These are phyloP conservation scores for Ianthella basta DNA, from an alignment of 37 sponge, comb jelly and placozoan genomes.

Conservation along the genomic window DNA sequence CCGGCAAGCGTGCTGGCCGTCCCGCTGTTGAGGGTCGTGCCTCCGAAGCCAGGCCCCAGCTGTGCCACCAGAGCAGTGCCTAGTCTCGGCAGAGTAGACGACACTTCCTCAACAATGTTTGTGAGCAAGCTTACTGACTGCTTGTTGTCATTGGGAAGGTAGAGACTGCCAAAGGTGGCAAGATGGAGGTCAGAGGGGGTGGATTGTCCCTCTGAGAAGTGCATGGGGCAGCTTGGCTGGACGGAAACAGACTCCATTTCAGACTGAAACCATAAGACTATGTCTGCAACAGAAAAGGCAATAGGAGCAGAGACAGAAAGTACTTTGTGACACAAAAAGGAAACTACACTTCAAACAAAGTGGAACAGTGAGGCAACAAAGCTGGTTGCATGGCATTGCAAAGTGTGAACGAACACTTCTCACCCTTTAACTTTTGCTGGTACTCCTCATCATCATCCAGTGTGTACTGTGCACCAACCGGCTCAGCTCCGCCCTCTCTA, in stretches of 20 bases:
- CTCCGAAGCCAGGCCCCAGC: conserved; percentile 1
- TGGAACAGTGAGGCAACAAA: too few relatives aligned
- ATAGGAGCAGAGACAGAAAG: too few relatives aligned
- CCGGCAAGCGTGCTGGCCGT: not conserved
- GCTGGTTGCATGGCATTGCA: not conserved
- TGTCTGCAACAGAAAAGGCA: not conserved
- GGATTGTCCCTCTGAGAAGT: not conserved
- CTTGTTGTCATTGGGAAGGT: not conserved
- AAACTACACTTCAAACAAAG: too few relatives aligned
- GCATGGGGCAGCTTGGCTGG: conserved; percentile 3
- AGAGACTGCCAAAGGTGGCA: not conserved
- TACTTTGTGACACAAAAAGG: too few relatives aligned
- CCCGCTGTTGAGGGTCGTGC: not conserved
- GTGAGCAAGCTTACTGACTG: not conserved
- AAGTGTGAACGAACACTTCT: not conserved
- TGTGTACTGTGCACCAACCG: too few relatives aligned
- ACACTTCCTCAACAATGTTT: not conserved
- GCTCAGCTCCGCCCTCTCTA: too few relatives aligned
- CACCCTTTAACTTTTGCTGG: not conserved
- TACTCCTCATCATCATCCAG: not conserved
- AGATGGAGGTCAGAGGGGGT: not conserved
- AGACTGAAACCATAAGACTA: not conserved
- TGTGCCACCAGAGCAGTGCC: not conserved
- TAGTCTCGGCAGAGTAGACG: not conserved
- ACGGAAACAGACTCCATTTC: not conserved